A percentile compares a stretch with the other conserved stretches of the same genome.
phyloP scores from a whole-genome alignment of 2,888 invertebrate genomes.

The Bembecia ichneumoniformis region DNA sequence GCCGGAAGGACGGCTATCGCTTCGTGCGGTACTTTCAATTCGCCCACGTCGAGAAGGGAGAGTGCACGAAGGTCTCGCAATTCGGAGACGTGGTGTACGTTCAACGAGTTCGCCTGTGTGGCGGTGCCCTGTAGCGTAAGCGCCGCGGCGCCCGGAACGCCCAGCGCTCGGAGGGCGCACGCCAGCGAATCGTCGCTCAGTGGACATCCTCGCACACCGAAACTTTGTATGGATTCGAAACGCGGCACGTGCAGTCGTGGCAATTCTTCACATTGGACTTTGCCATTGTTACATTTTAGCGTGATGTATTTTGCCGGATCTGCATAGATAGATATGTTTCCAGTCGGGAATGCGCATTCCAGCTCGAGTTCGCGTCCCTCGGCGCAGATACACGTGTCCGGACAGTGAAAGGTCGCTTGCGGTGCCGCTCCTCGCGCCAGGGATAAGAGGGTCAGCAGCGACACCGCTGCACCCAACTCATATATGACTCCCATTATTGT shows the following conservation, averaged over 20 bases:
- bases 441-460: background rate
- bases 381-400: background rate
- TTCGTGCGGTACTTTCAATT: background rate
- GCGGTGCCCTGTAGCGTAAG: constrained; percentile 72
- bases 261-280: background rate
- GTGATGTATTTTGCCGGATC: background rate
- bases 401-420: background rate
- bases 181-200: constrained; percentile 2
- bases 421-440: background rate
- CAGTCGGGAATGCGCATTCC: background rate
- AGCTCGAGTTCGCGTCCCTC: background rate
- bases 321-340: background rate
- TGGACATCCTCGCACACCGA: background rate
- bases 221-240: background rate
- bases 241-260: background rate
- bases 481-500: background rate
- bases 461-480: background rate
- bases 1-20: constrained; percentile 4
- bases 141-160: constrained; percentile 74
- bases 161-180: background rate
- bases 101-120: constrained; percentile 77
- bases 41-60: constrained; percentile 1
- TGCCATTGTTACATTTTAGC: constrained; percentile 2
- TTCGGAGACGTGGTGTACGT: constrained; percentile 42
- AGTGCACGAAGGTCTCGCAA: constrained; percentile 1